Base-by-base conservation (phyloP, 2,113 vertebrate species). In the Caretta caretta region DNA sequence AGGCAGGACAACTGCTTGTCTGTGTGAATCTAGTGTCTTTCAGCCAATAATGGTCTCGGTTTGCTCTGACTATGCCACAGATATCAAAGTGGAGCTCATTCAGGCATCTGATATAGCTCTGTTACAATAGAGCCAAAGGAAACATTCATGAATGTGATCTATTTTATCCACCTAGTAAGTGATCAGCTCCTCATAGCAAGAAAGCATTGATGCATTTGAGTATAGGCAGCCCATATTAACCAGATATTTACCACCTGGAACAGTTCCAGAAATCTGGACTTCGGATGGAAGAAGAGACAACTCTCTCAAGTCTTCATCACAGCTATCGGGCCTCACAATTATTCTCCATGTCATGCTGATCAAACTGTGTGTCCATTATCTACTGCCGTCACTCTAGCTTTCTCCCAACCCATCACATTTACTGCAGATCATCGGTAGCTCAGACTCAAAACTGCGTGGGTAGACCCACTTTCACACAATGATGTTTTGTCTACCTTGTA, bases 191-290 rank as follows among this genome's bases (percentile, higher is more conserved):
- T 38, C 65, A 93, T 86, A 91, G 84, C 27, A 88, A 95, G 87
- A 95, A 96, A 96, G 96, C 76, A 87, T 1, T 59, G 48, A 54
- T 92, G 50, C 75, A 96, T 97, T 79, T 69, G 86, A 84, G 83
- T 78, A 84, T 81, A 91, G 53, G 48, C 89, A 94, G 92, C 79
- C 31, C 93, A 94, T 95, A 95, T 85, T 31, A 94, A 89, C 46
- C 57, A 81, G 84, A 31, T 86, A 96, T 92, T 97, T 96, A 92
- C 94, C 89, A 93, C 86, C 54, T 89, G 96, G 88, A 69, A 89
- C 16, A 69, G 72, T 24, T 42, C 72, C 24, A 24, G 38, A 11
- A 22, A 27, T 76, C 65, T 25, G 10, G 5, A 76, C 38, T 78
- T 78, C 38, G 35, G 91, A 90, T 85, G 54, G 42, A 93, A 27